A percentile compares a stretch with the other conserved stretches of the same genome.
These are phyloP conservation scores for Syritta pipiens DNA, from an alignment of 2,888 invertebrate genomes.

Conservation along the genomic window DNA sequence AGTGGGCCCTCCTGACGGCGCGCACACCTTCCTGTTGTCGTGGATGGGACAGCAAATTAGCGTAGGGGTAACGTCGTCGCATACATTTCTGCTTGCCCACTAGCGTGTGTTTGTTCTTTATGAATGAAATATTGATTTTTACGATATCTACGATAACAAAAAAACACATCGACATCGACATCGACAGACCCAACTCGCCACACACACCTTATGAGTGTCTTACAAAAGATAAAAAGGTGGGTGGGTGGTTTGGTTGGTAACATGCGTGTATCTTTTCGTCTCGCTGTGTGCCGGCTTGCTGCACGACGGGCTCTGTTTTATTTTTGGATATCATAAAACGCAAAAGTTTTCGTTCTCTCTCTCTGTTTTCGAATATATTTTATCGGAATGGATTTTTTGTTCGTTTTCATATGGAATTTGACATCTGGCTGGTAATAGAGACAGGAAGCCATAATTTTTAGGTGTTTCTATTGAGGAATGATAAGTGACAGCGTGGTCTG, in stretches of 20 bases:
- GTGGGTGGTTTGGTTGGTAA: slow-evolving; percentile 41
- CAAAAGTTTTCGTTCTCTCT: slow-evolving; percentile 32
- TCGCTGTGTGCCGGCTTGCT: slow-evolving; percentile 22
- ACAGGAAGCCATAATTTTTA: slow-evolving; percentile 64
- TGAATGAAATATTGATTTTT: slow-evolving; percentile 67
- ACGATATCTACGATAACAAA: slow-evolving; percentile 46
- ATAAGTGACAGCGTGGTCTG: slow-evolving; percentile 17
- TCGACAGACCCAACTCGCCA: not conserved
- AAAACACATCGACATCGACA: not conserved
- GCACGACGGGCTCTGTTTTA: slow-evolving; percentile 59
- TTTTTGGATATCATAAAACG: slow-evolving; percentile 64
- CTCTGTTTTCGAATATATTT: slow-evolving; percentile 20
- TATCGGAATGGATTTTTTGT: slow-evolving; percentile 51
- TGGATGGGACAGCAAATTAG: slow-evolving; percentile 9
- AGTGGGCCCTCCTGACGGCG: slow-evolving; percentile 15
- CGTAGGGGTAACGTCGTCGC: slow-evolving; percentile 24
- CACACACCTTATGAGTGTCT: slow-evolving; percentile 14
- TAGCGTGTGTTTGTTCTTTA: slow-evolving; percentile 29
- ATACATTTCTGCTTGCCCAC: slow-evolving; percentile 35
- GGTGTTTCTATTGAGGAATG: slow-evolving; percentile 31
- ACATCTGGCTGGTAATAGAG: slow-evolving; percentile 65
- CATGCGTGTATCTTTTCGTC: slow-evolving; percentile 38
- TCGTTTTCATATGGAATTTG: slow-evolving; percentile 56
- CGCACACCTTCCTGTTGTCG: slow-evolving; percentile 35
- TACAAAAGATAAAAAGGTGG: slow-evolving; percentile 25